Base-by-base conservation (phyloP, 2,888 invertebrate species). In the Leptogaster cylindrica region DNA sequence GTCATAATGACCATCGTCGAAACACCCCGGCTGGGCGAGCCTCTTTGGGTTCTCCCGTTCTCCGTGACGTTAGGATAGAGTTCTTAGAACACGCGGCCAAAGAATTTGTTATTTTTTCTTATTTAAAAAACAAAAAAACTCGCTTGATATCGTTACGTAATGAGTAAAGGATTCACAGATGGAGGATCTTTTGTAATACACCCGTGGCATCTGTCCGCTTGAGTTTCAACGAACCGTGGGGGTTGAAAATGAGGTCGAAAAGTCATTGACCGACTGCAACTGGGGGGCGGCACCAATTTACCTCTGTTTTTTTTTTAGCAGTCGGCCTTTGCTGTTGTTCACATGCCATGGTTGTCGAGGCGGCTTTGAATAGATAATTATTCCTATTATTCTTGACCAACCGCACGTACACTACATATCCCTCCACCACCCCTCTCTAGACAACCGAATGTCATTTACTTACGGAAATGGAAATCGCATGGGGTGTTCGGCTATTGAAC, bases 331-430 rank as follows among this genome's bases (percentile, higher is more conserved):
- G n/a, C n/a, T n/a, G n/a, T n/a, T n/a, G 33, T 52, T 52, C 52
- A 52, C 31, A 33, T 16, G 31, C 18, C 52, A 18, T 52, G 52
- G 33, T 33, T 52, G 52, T 52, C 33, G 52, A 52, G 27, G 52
- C 52, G n/a, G n/a, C 27, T 52, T 52, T 52, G 52, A 52, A 52
- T 52, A 52, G 52, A 52, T 52, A 52, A 52, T 52, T 52, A 52
- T 52, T 52, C 52, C 52, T 52, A 52, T 52, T 52, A 52, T 52
- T 52, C 52, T 52, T 52, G 52, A 52, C 52, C 51, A 28, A 28
- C 51, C 52, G 28, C 52, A 52, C 33, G 52, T 52, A 18, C 20
- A 18, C 52, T 33, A n/a, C n/a, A n/a, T n/a, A n/a, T n/a, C n/a
- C n/a, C n/a, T n/a, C n/a, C n/a, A n/a, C n/a, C n/a, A n/a, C n/a